Evolutionary conservation across 2,113 vertebrate genomes (phyloP), one percentile per base, ranked within the genome.

Genomic region (Arothron firmamentum): DNA sequence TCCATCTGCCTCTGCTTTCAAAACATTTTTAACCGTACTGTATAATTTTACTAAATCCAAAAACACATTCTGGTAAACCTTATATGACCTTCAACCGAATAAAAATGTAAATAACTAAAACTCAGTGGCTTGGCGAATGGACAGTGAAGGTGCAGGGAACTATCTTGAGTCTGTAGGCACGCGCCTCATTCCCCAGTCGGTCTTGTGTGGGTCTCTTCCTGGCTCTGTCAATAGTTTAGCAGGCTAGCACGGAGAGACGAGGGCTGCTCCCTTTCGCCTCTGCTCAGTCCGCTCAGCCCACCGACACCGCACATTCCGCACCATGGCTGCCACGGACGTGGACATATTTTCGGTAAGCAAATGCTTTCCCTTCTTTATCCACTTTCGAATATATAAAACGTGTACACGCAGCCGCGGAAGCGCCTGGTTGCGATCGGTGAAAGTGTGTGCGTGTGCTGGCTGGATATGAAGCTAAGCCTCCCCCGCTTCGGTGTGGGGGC

Each of bases 251-350:
- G 31, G 75, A 87, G 89, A 84, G 86, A 87, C 80, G 86, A 79
- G 88, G 80, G 85, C 81, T 84, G 89, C 69, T 84, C 79, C 81
- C 80, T 74, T 80, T 75, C 77, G 75, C 79, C 72, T 73, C 67
- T 49, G 67, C 79, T 78, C 65, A 51, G 63, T 77, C 71, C 59
- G 65, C 58, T 46, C 62, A 56, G 72, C 74, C 56, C 80, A 70
- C 62, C 61, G 66, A 79, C 61, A 72, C 62, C 67, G 48, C 34
- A 83, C 84, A 88, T 79, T 83, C 85, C 80, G 41, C 84, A 88
- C 88, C 81, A 98, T 97, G 96, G 96, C 94, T 74, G 93, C 94
- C 72, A 92, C 93, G 53, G 96, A 96, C 68, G 82, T 95, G 71
- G 93, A 97, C 75, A 92, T 94, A 57, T 91, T 92, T 84, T 91